Conservation (phyloP, 2,113 vertebrate genomes). For the Plecturocebus donacophilus region DNA sequence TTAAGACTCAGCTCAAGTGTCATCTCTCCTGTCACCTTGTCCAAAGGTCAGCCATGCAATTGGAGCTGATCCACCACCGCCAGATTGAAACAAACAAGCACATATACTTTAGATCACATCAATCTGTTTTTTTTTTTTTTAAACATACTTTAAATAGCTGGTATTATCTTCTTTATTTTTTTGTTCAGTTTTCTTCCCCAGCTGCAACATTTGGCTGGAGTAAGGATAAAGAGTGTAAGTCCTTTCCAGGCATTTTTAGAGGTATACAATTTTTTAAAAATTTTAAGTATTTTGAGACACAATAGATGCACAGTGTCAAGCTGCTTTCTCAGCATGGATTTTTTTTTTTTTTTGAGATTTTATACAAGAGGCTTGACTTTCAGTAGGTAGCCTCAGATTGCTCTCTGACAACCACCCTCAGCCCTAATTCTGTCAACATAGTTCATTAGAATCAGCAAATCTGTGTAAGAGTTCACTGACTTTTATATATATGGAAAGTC, state of each 20-base stretch:
- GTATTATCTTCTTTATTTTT: background rate
- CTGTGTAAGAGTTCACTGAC: background rate
- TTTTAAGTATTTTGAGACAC: background rate
- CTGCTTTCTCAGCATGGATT: background rate
- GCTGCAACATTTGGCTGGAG: background rate
- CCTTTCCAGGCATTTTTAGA: background rate
- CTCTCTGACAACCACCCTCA: background rate
- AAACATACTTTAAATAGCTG: background rate
- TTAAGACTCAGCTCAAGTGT: background rate
- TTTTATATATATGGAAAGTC: background rate
- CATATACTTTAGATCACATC: background rate
- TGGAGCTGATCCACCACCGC: background rate
- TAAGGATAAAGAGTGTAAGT: background rate
- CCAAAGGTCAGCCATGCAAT: background rate
- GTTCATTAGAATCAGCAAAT: background rate
- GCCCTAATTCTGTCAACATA: background rate
- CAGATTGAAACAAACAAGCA: background rate
- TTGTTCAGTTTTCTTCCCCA: background rate
- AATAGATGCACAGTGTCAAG: background rate
- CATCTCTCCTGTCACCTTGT: background rate
- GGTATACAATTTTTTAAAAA: background rate
- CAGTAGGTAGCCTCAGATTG: background rate
- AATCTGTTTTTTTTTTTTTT: background rate
- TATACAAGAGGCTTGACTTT: background rate
- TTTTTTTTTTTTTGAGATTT: background rate